Evolutionary conservation across 2,888 invertebrate species (phyloP), one percentile per base, ranked within the genome.

Genomic region (Ichneumoninae sp.): DNA sequence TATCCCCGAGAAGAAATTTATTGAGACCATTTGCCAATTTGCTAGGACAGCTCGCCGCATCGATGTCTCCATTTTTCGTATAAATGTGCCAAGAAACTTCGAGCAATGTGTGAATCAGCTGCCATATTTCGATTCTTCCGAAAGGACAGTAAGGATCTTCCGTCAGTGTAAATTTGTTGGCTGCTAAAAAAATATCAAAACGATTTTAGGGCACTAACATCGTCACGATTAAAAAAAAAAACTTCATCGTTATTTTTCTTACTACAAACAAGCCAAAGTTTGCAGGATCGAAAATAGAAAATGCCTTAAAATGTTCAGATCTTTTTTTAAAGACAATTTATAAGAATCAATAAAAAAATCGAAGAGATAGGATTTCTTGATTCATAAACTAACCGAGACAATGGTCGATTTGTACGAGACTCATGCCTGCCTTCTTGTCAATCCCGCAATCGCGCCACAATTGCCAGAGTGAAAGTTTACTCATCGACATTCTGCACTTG

Each of bases 111-210:
- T 95, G 95, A 50, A 95, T 80, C 91, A 95, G 96, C 90, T 96
- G 96, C 95, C 95, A 96, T 89, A 95, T 95, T 90, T 95, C 95
- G 88, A 96, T 94, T 87, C 94, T 94, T 88, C 95, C 95, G 88
- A 96, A 96, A 0, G 96, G 96, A 88, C 94, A 89, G 87, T 95
- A 95, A 0, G 94, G 90, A 3, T 91, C 91, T 79, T 93, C 93
- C 1, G 95, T 90, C 1, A 95, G 78, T 1, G 86, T 75, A 1
- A 68, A 82, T 80, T 82, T 47, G 47, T 90, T 87, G 36, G 71
- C 71, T 3, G 87, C 90, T 90, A 16, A n/a, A 6, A n/a, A 52
- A 47, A 47, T 66, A 19, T 8, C 16, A 57, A 16, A 16, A 1
- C 16, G 3, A 47, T 16, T 47, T 47, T 47, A 16, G 13, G 44